These are phyloP conservation scores for Phalacrocorax pelagicus DNA, from an alignment of 2,113 vertebrate species.

Conservation along the genomic window DNA sequence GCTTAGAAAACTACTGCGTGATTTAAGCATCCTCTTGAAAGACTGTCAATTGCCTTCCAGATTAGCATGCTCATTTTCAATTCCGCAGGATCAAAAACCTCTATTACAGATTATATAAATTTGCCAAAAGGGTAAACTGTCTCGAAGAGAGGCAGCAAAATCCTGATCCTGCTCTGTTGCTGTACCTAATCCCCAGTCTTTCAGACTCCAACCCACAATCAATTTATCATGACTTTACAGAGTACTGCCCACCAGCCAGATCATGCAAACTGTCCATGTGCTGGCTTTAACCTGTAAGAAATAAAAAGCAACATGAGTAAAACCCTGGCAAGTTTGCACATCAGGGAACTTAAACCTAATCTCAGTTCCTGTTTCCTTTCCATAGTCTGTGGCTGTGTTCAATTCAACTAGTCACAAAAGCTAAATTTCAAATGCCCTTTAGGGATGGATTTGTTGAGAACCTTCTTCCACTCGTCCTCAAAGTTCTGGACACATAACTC, in stretches of 20 bases:
- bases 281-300: conserved; percentile 17
- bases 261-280: background rate
- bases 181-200: background rate
- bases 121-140: background rate
- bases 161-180: rapidly evolving
- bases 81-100: background rate
- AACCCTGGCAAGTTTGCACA: background rate
- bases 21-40: background rate
- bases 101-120: background rate
- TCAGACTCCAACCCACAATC: background rate
- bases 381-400: background rate
- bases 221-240: background rate
- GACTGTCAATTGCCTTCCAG: background rate
- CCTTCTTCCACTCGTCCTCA: background rate
- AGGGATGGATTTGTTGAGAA: background rate
- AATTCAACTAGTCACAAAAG: background rate
- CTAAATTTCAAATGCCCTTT: background rate
- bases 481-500: background rate
- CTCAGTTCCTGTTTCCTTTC: background rate
- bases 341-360: background rate
- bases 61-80: background rate
- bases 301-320: background rate
- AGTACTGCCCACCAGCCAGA: background rate
- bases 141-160: background rate
- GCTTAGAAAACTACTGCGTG: background rate